Evolutionary conservation across 2,113 vertebrate species (phyloP), one percentile per base, ranked within the genome.

Genomic region (Pardalotus punctatus): DNA sequence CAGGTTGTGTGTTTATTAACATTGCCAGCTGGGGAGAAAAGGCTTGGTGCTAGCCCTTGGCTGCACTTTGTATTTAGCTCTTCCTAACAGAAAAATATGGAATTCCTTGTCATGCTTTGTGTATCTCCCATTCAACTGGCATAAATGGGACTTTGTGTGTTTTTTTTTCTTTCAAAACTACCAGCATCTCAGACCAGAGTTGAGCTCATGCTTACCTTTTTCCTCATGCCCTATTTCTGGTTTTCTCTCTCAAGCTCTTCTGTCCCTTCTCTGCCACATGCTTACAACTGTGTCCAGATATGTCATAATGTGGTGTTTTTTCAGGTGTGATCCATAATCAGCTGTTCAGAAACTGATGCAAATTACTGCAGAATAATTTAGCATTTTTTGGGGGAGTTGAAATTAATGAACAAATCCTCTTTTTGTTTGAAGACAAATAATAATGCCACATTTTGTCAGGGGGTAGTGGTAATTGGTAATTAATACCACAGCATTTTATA

Each of bases 401-500:
- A 70, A 60, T 58, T 74, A 81, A 67, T 48, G n/a, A 77, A 60
- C 10, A 86, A 54, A 66, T 81, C 13, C 14, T 74, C 20, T 25
- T 70, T 54, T 85, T 72, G 24, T 90, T 51, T 66, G 11, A 85
- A 54, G 53, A 38, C 51, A 64, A 87, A 65, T 50, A 86, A 71
- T 74, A 45, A 73, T 64, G 42, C 31, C 7, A 29, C 3, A 2
- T 88, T 73, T 90, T 88, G 51, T 90, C 57, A 83, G 58, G 58
- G 56, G 33, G 42, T 60, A 36, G 40, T 36, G 14, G 47, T 91
- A 82, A 88, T 66, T 70, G 64, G 14, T 86, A 92, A 86, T 94
- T 93, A 93, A 91, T 94, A 93, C 47, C 10, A 29, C 4, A 24
- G 24, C 51, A 53, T 45, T 62, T 94, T 90, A 47, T 62, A n/a